Evolutionary conservation across 2,888 invertebrate genomes (phyloP), one percentile per base, ranked within the genome.

Genomic region (Chrysodeixis includens): DNA sequence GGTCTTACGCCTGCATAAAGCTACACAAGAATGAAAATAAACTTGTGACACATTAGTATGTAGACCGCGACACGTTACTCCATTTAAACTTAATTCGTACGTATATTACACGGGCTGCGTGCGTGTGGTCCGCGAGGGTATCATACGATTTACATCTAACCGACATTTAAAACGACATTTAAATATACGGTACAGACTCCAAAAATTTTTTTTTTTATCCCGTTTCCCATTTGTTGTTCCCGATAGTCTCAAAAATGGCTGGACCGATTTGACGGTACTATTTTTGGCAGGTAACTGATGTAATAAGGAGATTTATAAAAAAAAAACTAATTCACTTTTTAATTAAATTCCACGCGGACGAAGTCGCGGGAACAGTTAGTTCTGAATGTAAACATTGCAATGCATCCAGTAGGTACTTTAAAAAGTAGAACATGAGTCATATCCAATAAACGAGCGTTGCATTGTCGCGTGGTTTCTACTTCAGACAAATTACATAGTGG

Each of bases 31-130:
- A 62, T 53, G 20, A 57, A 55, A 59, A 61, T 55, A 26, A 53
- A 59, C 51, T 66, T 61, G 30, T 30, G 54, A 58, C 66, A 54
- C 54, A 66, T 70, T 32, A 64, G 44, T 56, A 79, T 57, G 69
- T 80, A 55, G 71, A 55, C 26, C 79, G 71, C 70, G 62, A 62
- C 65, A 78, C 46, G 63, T 66, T 76, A 76, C 58, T 70, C 79
- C 66, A 79, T 69, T 74, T 81, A 66, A 70, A 56, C 62, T 59
- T 52, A 56, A 44, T 65, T 65, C 67, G 71, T n/a, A n/a, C n/a
- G 56, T 69, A 75, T 67, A 73, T 73, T 81, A 68, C 35, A 62
- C 71, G 61, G 58, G 56, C 62, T 62, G 49, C 51, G 67, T 57
- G 79, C 79, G 71, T 79, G 82, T 56, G 26, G 30, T 44, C 20